phyloP scores from a whole-genome alignment of 2,113 vertebrate genomes.

The Peromyscus polionotus region DNA sequence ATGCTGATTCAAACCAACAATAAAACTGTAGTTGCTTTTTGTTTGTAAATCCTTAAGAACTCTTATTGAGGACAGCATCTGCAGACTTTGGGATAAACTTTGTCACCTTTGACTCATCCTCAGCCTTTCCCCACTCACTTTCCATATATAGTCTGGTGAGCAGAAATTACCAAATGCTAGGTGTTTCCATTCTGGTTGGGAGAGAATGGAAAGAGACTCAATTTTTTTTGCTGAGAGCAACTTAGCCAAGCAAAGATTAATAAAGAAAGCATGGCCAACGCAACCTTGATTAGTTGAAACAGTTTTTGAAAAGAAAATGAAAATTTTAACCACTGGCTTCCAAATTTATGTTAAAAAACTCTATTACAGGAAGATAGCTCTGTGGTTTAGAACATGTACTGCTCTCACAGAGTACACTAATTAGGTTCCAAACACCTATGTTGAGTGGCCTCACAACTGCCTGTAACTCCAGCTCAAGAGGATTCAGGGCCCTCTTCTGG shows the following conservation, averaged over 20 bases:
- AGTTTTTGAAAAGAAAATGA: neutral
- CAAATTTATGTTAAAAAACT: neutral
- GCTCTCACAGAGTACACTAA: no score
- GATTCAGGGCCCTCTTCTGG: no score
- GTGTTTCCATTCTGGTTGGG: neutral
- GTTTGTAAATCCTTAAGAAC: neutral
- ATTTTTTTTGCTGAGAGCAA: neutral
- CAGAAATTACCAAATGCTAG: neutral
- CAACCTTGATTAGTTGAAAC: neutral
- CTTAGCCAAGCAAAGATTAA: neutral
- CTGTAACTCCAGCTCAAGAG: no score
- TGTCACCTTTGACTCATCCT: neutral
- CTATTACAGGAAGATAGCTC: no score
- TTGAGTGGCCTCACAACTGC: no score
- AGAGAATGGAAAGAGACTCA: neutral
- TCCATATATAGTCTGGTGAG: neutral
- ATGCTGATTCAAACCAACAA: neutral
- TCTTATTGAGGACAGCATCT: neutral
- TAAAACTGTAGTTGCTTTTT: neutral
- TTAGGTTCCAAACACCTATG: no score
- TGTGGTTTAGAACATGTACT: no score
- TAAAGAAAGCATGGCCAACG: neutral
- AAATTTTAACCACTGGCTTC: neutral
- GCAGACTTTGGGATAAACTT: neutral
- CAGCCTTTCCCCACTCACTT: neutral